phyloP scores from a whole-genome alignment of 2,113 vertebrate genomes.

The Galbula dea region DNA sequence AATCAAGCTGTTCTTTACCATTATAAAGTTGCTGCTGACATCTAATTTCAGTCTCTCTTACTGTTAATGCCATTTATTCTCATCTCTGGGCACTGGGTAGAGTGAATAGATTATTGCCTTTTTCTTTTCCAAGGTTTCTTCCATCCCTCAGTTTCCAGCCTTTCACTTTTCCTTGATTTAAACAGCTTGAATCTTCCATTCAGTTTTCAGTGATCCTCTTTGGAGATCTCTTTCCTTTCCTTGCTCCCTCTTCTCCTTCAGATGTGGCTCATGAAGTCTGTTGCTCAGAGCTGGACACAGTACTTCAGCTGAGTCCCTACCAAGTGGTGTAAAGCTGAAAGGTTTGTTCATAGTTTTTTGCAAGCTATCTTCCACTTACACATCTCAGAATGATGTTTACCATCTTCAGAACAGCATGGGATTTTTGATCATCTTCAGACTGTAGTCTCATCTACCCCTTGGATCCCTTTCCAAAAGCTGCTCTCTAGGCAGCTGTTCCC shows the following conservation, averaged over 20 bases:
- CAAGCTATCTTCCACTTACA: neutral
- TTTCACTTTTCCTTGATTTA: neutral
- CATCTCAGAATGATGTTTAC: neutral
- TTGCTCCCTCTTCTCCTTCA: neutral
- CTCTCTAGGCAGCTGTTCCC: neutral
- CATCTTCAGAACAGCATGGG: slow-evolving; percentile 15
- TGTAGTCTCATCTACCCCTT: neutral
- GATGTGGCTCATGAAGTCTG: neutral
- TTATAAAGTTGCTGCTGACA: neutral
- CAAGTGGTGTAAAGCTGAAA: neutral
- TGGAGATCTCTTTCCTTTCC: neutral
- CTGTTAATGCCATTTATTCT: neutral
- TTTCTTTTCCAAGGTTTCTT: neutral
- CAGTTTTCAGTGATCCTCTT: neutral
- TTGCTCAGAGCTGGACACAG: neutral
- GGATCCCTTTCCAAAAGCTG: slow-evolving; percentile 8
- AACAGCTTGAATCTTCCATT: neutral
- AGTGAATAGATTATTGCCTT: neutral
- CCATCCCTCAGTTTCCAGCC: neutral
- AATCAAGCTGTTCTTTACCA: neutral
- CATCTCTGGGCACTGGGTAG: neutral
- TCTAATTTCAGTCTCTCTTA: neutral
- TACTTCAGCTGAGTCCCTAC: neutral
- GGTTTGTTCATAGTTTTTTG: neutral
- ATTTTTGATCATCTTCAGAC: slow-evolving; percentile 22